These are phyloP conservation scores for Oscarella lobularis DNA, from an alignment of 37 sponge, comb jelly and placozoan genomes.

Conservation along the genomic window DNA sequence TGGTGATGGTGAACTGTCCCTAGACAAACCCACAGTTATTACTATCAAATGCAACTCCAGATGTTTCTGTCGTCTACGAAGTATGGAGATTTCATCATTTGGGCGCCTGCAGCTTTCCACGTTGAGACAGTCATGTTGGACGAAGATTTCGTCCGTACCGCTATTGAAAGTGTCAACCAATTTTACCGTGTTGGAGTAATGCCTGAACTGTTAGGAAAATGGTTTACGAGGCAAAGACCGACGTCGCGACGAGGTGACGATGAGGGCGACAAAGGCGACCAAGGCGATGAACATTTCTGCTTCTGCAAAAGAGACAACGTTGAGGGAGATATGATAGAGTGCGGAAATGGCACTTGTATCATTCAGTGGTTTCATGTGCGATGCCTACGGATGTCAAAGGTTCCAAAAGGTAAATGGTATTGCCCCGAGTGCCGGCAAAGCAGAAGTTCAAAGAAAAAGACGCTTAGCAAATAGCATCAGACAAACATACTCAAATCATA, in stretches of 20 bases:
- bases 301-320: background rate
- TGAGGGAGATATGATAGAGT: background rate
- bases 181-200: background rate
- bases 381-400: background rate
- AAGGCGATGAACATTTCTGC: background rate
- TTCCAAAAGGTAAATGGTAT: background rate
- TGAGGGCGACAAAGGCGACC: background rate
- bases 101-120: background rate
- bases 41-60: constrained; percentile 37
- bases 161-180: background rate
- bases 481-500: too few species aligned
- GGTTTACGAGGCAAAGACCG: background rate
- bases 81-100: constrained; percentile 38
- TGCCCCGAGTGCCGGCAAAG: background rate
- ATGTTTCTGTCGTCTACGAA: constrained; percentile 16
- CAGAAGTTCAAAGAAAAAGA: background rate
- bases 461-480: background rate
- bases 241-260: background rate
- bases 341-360: background rate
- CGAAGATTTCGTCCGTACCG: background rate
- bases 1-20: background rate
- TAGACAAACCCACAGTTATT: constrained; percentile 15
- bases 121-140: background rate
- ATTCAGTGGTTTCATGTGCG: background rate
- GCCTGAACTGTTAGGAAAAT: constrained; percentile 6